These are phyloP conservation scores for Magallana ariakensis DNA, from an alignment of 1,140 invertebrate species.

Conservation along the genomic window DNA sequence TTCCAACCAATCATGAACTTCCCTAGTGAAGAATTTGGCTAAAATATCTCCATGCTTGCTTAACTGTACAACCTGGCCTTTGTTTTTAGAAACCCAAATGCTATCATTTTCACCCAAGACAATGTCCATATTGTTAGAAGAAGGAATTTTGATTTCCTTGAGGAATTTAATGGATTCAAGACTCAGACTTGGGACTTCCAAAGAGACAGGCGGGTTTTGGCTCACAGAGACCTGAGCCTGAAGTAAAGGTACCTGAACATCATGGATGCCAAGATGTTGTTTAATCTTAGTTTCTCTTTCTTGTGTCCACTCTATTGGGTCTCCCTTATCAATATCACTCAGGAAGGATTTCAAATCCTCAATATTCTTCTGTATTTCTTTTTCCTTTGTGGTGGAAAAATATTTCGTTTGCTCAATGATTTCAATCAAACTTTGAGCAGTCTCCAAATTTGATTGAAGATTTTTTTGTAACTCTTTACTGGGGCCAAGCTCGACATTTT, in stretches of 20 bases:
- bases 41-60: background rate
- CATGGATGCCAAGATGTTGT: background rate
- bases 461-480: background rate
- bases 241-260: too few species aligned
- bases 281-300: background rate
- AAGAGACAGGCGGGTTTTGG: background rate
- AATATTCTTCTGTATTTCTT: background rate
- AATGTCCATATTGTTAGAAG: slow-evolving; percentile 2
- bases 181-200: background rate
- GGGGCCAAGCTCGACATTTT: background rate
- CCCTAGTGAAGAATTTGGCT: background rate
- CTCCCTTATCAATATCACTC: too few species aligned
- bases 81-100: background rate
- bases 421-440: background rate
- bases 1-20: slow-evolving; percentile 8
- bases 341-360: background rate
- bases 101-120: background rate
- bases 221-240: background rate
- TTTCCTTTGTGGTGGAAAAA: background rate
- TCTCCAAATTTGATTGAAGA: background rate
- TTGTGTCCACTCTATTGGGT: background rate
- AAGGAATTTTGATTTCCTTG: background rate
- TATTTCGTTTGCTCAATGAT: background rate
- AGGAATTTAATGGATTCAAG: background rate
- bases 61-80: background rate